Percentiles rank a stretch among this genome's conserved stretches.
Evolutionary conservation across 1,140 invertebrate species (phyloP).

Genomic region (Drosophila nebulosa): DNA sequence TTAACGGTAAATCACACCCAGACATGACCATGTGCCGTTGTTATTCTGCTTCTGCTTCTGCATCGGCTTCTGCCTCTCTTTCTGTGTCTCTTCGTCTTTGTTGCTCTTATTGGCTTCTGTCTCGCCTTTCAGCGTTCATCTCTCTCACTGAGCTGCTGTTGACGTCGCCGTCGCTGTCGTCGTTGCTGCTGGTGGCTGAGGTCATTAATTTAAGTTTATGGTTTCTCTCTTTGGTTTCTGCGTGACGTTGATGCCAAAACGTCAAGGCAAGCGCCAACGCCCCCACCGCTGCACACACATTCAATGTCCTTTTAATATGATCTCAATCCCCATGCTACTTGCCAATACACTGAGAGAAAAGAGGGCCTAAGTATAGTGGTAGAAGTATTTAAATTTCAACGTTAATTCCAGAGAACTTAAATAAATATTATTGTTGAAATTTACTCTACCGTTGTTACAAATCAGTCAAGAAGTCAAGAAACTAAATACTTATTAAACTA

Average conservation of each 20-base stretch:
- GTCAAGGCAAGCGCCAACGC: conserved; percentile 60
- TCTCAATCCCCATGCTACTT: conserved; percentile 10
- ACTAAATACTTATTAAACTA: too few relatives aligned
- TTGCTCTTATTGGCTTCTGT: conserved; percentile 52
- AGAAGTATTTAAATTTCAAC: too few relatives aligned
- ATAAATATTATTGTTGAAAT: too few relatives aligned
- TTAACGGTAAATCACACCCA: conserved; percentile 71
- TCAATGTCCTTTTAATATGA: conserved; percentile 69
- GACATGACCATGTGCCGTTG: conserved; percentile 32
- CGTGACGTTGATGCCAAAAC: conserved; percentile 56
- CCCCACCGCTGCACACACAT: conserved; percentile 43
- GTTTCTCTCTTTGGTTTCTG: conserved; percentile 76
- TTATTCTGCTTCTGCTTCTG: conserved; percentile 11
- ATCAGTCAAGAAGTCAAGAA: too few relatives aligned
- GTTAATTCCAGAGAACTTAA: too few relatives aligned
- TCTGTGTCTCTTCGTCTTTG: conserved; percentile 25
- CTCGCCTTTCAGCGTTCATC: conserved; percentile 37
- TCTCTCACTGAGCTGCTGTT: conserved; percentile 9
- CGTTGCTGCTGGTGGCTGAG: conserved; percentile 30
- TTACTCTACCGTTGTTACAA: too few relatives aligned
- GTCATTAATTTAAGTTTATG: conserved; percentile 80
- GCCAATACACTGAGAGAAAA: conserved; percentile 22
- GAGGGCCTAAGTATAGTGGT: not conserved
- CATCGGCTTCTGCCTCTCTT: conserved; percentile 3
- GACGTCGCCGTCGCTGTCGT: conserved; percentile 6